These are phyloP conservation scores for cattle (Bos taurus) DNA, from an alignment of 2,113 vertebrate genomes.

Conservation along the genomic window ARS-UCD2.0 NC_037335.1:77929001-77929500, in stretches of 20 bases:
- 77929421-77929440: neutral
- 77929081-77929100: neutral
- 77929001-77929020: neutral
- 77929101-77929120: neutral
- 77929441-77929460: too few relatives aligned
- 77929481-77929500: too few relatives aligned
- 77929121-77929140: neutral
- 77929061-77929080: neutral
- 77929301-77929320: neutral
- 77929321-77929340: neutral
- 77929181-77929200: neutral
- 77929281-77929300: neutral
- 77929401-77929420: neutral
- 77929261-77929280: neutral
- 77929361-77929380: neutral
- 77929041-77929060: neutral
- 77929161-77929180: neutral
- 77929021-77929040: neutral
- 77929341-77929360: neutral
- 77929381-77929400: neutral
- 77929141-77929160: neutral
- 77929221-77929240: neutral
- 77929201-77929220: neutral
- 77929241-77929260: neutral
- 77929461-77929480: too few relatives aligned